These are phyloP conservation scores for Zele albiditarsus DNA, from an alignment of 2,888 invertebrate species.

Conservation along the genomic window DNA sequence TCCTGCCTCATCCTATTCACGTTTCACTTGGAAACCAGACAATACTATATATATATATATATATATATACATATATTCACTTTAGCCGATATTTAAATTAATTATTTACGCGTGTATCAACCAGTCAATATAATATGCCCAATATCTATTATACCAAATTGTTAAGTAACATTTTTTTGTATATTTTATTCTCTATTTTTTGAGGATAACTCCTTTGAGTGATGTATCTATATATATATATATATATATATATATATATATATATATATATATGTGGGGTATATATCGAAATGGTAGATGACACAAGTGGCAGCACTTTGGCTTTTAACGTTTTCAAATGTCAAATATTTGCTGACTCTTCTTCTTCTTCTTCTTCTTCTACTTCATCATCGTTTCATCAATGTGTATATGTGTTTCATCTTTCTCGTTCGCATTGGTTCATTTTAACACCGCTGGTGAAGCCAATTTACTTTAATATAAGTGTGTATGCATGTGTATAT, in stretches of 20 bases:
- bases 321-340: constrained; percentile 40
- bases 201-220: background rate
- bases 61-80: background rate
- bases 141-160: background rate
- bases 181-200: background rate
- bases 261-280: background rate
- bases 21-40: constrained; percentile 5
- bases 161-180: constrained; percentile 7
- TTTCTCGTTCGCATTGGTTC: constrained; percentile 5
- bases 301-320: constrained; percentile 31
- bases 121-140: no score
- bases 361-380: constrained; percentile 9
- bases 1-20: constrained; percentile 23
- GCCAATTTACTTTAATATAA: constrained; percentile 41
- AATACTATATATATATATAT: constrained; percentile 15
- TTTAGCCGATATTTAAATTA: no score
- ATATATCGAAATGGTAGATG: constrained; percentile 33
- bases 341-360: constrained; percentile 38
- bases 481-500: constrained; percentile 43
- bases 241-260: background rate
- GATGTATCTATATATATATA: background rate
- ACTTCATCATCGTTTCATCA: background rate
- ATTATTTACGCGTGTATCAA: no score
- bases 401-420: constrained; percentile 27
- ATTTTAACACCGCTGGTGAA: constrained; percentile 27